Evolutionary conservation across 64 coral and sea anemone species (phyloP).

Genomic region (Catalaphyllia jardinei): DNA sequence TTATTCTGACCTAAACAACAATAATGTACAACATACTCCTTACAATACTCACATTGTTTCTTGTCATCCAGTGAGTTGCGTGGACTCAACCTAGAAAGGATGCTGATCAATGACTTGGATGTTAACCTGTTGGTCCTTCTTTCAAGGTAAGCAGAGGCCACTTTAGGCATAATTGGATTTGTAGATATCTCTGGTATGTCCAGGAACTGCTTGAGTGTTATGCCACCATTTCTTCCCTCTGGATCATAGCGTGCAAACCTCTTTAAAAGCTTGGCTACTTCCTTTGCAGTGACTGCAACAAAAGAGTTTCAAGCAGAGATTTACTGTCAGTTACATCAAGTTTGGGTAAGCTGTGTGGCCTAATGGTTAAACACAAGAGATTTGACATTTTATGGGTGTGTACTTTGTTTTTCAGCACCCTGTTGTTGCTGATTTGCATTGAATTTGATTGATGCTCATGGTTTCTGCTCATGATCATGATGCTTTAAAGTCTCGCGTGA

Average conservation of each 20-base stretch:
- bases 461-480: no score
- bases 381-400: no score
- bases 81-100: conserved; percentile 49
- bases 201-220: conserved; percentile 46
- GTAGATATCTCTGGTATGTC: conserved; percentile 63
- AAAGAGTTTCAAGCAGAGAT: background rate
- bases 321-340: background rate
- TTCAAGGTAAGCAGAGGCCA: conserved; percentile 30
- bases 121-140: conserved; percentile 21
- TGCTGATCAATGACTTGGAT: conserved; percentile 17
- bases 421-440: no score
- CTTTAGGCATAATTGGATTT: conserved; percentile 58
- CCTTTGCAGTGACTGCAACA: conserved; percentile 46
- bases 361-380: no score
- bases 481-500: no score
- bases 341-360: no score
- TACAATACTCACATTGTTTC: conserved; percentile 46
- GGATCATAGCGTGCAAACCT: conserved; percentile 49
- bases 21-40: background rate
- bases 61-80: conserved; percentile 32
- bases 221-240: conserved; percentile 7
- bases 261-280: conserved; percentile 46
- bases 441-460: no score
- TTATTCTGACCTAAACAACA: no score
- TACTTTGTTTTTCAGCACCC: no score